Evolutionary conservation across 2,888 invertebrate genomes (phyloP), one percentile per base, ranked within the genome.

Genomic region (Pammene aurita): DNA sequence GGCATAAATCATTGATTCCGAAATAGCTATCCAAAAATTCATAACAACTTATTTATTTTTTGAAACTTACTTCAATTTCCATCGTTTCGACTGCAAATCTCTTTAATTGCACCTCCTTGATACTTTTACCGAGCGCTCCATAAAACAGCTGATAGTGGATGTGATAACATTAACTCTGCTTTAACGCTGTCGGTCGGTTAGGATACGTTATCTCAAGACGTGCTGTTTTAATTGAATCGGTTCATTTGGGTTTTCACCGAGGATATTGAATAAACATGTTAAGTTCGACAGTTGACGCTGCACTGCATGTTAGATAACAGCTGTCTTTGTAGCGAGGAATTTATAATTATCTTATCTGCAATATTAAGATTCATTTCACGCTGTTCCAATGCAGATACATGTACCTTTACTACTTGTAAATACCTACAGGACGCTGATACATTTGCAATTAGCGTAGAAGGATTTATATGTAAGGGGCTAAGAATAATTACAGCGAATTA

Each of bases 201-300:
- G 44, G 63, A 55, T 64, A 52, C 34, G 55, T 67, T 62, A 57
- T 67, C 62, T 34, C 35, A 16, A 7, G 57, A 62, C 56, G 62
- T 44, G 62, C 67, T 50, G 56, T 56, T 56, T 56, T 67, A 63
- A 63, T 67, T 67, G 67, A 56, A 50, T 66, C 55, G 56, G 62
- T 57, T 66, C 67, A 48, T 67, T 67, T 41, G 56, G 56, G 26
- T 38, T 55, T 61, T 4, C 26, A 26, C 26, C 26, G 26, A 26
- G 2, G 26, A 2, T 26, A 26, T 26, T 26, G 26, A 26, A 26
- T 26, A 26, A 26, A 26, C 26, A 26, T 26, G 26, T 26, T 26
- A 26, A 26, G 2, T 26, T 26, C 26, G 26, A 26, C 26, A 26
- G 26, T 7, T 38, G 9, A 38, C 7, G 38, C 38, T 38, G 38